Evolutionary conservation across 2,888 invertebrate genomes (phyloP), one percentile per base, ranked within the genome.

Genomic region (Alsophila aescularia): DNA sequence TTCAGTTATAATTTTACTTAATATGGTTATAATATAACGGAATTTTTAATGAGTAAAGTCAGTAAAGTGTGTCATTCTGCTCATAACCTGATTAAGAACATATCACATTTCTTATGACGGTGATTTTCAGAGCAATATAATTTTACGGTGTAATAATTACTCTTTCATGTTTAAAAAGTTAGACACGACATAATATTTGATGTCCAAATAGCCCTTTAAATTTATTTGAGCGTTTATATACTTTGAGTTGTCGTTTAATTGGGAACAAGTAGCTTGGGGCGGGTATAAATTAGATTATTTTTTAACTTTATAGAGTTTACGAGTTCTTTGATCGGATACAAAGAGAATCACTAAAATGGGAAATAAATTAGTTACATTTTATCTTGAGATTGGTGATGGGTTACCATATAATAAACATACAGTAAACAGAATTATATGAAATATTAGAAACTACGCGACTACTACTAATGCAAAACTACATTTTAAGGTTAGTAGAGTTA

Each of bases 221-320:
- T 42, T 48, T 58, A 56, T 53, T 45, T 15, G 41, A 48, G 29
- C 42, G 35, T 44, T 53, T 42, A 18, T 39, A 42, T 63, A 58
- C 62, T 66, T 71, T 69, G 64, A 62, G 64, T 49, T 65, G 66
- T 62, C 18, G 18, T 70, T 67, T 69, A 68, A 72, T 71, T 69
- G 58, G 49, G 55, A 66, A 60, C 60, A 58, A 70, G 67, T 21
- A 21, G 21, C 21, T 21, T 3, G 21, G 21, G 27, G 9, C 27
- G 27, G 27, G 7, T 9, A 27, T 27, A 27, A 7, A 29, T 29
- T 4, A n/a, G n/a, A 29, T 10, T 29, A 10, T 29, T 29, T 29
- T 29, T 29, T 10, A 29, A 29, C 29, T n/a, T 2, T 29, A 1
- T 29, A 29, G 10, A 29, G 29, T 29, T 29, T 10, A 29, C 4